Conservation (phyloP, 1,140 invertebrate species). For the Capitella teleta region DNA sequence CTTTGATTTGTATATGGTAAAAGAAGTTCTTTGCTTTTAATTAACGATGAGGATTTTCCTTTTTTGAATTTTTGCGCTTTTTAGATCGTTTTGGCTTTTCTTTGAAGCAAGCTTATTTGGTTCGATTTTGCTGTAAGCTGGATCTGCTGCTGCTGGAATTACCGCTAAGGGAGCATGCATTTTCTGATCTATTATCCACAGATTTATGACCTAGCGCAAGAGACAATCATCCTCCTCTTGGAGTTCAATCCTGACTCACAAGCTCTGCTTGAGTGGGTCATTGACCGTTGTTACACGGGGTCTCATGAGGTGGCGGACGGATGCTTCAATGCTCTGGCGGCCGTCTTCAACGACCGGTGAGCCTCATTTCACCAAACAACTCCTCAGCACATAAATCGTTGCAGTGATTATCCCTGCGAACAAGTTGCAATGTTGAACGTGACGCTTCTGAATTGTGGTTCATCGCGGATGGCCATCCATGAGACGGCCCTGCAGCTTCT, state of each 20-base stretch:
- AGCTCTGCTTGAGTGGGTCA: slow-evolving; percentile 87
- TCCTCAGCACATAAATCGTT: slow-evolving; percentile 11
- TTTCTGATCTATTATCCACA: slow-evolving; percentile 35
- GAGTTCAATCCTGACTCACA: slow-evolving; percentile 94
- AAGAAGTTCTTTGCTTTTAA: too few species aligned
- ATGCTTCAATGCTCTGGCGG: slow-evolving; percentile 86
- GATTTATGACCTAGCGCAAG: slow-evolving; percentile 80
- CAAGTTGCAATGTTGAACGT: slow-evolving; percentile 96
- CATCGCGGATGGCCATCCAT: slow-evolving; percentile 76
- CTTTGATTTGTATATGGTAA: too few species aligned
- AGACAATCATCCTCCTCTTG: slow-evolving; percentile 83
- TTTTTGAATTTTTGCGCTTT: too few species aligned
- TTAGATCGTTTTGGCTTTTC: too few species aligned
- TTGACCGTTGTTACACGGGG: slow-evolving; percentile 93
- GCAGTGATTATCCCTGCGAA: slow-evolving; percentile 95
- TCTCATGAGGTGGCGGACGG: slow-evolving; percentile 78
- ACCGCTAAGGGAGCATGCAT: too few species aligned
- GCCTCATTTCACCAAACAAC: too few species aligned
- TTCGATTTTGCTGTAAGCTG: too few species aligned
- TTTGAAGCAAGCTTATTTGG: too few species aligned
- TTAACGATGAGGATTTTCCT: too few species aligned
- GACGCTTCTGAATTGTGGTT: slow-evolving; percentile 88
- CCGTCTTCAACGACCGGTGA: slow-evolving; percentile 89
- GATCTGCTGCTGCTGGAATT: too few species aligned
- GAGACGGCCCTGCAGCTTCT: slow-evolving; percentile 87